Evolutionary conservation across 1,140 invertebrate species (phyloP).

Genomic region (Sesamia nonagrioides): DNA sequence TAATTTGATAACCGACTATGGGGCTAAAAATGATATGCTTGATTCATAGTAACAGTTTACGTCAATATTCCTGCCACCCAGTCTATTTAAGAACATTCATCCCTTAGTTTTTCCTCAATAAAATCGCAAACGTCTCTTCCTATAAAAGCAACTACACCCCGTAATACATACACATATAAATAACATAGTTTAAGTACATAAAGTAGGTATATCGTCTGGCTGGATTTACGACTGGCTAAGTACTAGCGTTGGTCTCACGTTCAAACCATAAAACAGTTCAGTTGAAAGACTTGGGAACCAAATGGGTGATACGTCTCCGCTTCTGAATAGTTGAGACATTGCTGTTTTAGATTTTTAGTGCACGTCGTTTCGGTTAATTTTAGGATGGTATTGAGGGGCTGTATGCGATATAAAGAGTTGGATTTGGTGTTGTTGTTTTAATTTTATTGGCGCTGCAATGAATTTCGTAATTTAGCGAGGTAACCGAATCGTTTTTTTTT

Average conservation of each 20-base stretch:
- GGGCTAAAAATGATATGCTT: too few relatives aligned
- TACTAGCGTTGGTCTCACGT: conserved; percentile 54
- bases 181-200: conserved; percentile 47
- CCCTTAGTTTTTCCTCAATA: neutral
- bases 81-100: neutral
- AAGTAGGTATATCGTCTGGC: conserved; percentile 44
- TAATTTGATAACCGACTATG: too few relatives aligned
- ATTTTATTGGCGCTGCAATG: conserved; percentile 15
- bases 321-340: conserved; percentile 34
- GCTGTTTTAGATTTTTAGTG: conserved; percentile 46
- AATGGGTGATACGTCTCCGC: conserved; percentile 36
- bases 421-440: neutral
- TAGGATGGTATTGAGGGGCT: conserved; percentile 1
- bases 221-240: conserved; percentile 58
- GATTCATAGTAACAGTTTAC: too few relatives aligned
- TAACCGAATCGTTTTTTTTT: neutral
- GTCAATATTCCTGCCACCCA: too few relatives aligned
- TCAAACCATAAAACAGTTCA: conserved; percentile 55
- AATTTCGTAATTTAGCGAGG: neutral
- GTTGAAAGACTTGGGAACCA: conserved; percentile 26
- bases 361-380: conserved; percentile 41
- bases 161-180: conserved; percentile 40
- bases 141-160: conserved; percentile 24
- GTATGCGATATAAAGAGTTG: neutral
- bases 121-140: conserved; percentile 17